These are phyloP conservation scores for Amphiprion ocellaris DNA, from an alignment of 2,113 vertebrate genomes.

Conservation along the genomic window DNA sequence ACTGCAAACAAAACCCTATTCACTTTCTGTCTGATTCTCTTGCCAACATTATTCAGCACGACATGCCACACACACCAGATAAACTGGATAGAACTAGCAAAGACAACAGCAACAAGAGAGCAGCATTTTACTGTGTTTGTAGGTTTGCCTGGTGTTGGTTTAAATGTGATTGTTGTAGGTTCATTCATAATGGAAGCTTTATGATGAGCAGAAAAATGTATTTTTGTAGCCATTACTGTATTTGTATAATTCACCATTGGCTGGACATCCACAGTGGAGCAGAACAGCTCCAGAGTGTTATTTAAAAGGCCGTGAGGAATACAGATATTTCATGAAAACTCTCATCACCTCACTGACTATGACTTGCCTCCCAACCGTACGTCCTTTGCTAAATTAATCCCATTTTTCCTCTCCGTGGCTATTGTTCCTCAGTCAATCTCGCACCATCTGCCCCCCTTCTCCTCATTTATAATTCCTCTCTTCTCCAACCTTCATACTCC, in stretches of 20 bases:
- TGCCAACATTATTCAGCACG: constrained; percentile 7
- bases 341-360: constrained; percentile 13
- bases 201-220: neutral
- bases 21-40: constrained; percentile 36
- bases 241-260: constrained; percentile 30
- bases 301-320: constrained; percentile 5
- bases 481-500: constrained; percentile 37
- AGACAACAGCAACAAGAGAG: constrained; percentile 10
- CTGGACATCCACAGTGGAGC: neutral
- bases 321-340: neutral
- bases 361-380: neutral
- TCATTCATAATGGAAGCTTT: neutral
- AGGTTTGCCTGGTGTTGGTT: neutral
- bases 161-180: neutral
- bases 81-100: constrained; percentile 9
- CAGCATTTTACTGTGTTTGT: constrained; percentile 4
- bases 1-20: constrained; percentile 51
- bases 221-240: neutral
- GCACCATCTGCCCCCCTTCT: constrained; percentile 18
- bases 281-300: neutral
- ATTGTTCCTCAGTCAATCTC: constrained; percentile 22
- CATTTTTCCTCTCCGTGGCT: neutral
- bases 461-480: constrained; percentile 52
- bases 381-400: neutral
- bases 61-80: constrained; percentile 3